Evolutionary conservation across 2,113 vertebrate genomes (phyloP).

Genomic region (Prochilodus magdalenae): DNA sequence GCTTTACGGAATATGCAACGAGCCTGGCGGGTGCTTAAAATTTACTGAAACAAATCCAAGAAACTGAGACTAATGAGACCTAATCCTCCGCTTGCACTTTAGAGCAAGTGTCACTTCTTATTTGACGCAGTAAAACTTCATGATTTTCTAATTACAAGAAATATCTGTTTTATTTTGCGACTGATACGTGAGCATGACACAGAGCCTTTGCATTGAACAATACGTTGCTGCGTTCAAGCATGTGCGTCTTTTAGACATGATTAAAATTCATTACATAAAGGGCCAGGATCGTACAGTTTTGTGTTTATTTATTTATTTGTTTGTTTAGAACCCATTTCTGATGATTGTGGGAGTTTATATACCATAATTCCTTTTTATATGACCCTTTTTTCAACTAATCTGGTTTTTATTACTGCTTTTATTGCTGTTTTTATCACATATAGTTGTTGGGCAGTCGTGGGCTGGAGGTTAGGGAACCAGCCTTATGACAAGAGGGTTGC

Average conservation of each 20-base stretch:
- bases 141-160: constrained; percentile 15
- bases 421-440: too few relatives aligned
- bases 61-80: constrained; percentile 66
- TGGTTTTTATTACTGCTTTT: too few relatives aligned
- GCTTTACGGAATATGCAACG: constrained; percentile 72
- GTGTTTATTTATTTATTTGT: too few relatives aligned
- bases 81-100: constrained; percentile 68
- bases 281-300: too few relatives aligned
- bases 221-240: background rate
- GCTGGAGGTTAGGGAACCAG: too few relatives aligned
- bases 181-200: background rate
- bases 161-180: background rate
- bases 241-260: background rate
- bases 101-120: constrained; percentile 22
- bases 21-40: constrained; percentile 64
- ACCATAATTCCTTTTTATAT: too few relatives aligned
- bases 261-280: background rate
- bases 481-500: too few relatives aligned
- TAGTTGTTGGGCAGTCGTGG: too few relatives aligned
- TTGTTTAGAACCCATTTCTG: too few relatives aligned
- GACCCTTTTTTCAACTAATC: too few relatives aligned
- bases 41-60: constrained; percentile 68
- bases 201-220: background rate
- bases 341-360: too few relatives aligned
- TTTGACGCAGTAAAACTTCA: constrained; percentile 16